Base-by-base conservation (phyloP, 2,888 invertebrate genomes). In the Geophilus truncorum region DNA sequence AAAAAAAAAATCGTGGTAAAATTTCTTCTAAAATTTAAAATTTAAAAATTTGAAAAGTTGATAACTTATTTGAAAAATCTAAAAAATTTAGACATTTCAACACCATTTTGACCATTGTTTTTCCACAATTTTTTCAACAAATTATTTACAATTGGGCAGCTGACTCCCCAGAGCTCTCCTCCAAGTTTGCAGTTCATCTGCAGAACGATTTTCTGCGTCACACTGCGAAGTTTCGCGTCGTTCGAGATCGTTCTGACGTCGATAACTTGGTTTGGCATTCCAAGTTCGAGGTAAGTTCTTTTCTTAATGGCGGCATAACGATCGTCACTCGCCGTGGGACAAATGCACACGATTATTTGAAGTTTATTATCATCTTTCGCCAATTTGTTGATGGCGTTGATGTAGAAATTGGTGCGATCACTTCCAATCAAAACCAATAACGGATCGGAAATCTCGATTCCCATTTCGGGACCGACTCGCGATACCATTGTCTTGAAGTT, bases 171-270 rank as follows among this genome's bases (percentile, higher is more conserved):
- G 25, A 97, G 87, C 0, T 94, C 92, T 0, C 98, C 98, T 3
- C 97, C 97, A 9, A 98, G 88, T 88, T 98, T 98, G 86, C 96
- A 96, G 86, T 96, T 97, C 84, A 98, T 95, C 88, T 98, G 98
- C 21, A 98, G 88, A 0, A 94, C 91, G 77, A 98, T 94, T 88
- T 97, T 97, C 86, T 95, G 94, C 0, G 93, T 92, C 12, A 97
- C 91, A 0, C 81, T 81, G 1, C 70, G 77, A 25, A 81, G 34
- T 62, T 80, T 81, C 30, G 28, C 36, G 7, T 21, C 57, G 9
- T 23, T 32, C 12, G 28, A 23, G 21, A 81, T 81, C 1, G 81
- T 81, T 34, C 23, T 81, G 5, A 84, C 32, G 28, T 79, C 32
- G 3, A 62, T 86, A 84, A 92, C 93, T 90, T 98, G 98, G 0